Conservation (phyloP, 2,113 vertebrate species). For the Desmodus rotundus region DNA sequence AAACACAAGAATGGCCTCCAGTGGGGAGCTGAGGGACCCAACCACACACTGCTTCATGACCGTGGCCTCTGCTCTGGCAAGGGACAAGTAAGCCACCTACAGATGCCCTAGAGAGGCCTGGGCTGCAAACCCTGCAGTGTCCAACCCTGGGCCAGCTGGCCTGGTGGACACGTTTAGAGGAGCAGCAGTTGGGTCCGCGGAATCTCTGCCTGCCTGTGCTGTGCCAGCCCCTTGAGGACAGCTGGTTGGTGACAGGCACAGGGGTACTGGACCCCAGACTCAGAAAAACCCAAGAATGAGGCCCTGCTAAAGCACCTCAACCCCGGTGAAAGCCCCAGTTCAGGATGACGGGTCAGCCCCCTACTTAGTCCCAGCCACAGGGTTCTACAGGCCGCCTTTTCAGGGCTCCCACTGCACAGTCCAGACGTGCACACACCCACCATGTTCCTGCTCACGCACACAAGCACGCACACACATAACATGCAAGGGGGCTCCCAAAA, state of each 20-base stretch:
- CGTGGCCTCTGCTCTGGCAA: neutral
- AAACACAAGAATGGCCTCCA: neutral
- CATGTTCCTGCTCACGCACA: fast-evolving
- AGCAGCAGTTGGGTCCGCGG: constrained; percentile 35
- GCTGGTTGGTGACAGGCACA: fast-evolving
- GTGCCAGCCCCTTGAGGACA: neutral
- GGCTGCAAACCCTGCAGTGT: constrained; percentile 2
- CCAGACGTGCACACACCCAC: neutral
- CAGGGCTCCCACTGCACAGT: neutral
- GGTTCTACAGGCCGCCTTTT: constrained; percentile 77
- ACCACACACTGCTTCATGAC: neutral
- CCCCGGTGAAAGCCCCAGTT: constrained; percentile 53
- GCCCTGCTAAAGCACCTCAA: constrained; percentile 45
- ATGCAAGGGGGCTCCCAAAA: no score
- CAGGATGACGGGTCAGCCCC: constrained; percentile 63
- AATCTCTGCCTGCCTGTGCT: neutral
- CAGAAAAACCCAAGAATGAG: neutral
- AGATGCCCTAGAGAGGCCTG: neutral
- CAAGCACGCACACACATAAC: fast-evolving
- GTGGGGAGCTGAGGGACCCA: neutral
- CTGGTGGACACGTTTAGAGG: neutral
- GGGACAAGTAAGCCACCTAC: neutral
- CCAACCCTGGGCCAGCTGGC: neutral
- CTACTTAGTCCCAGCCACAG: constrained; percentile 75
- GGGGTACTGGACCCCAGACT: neutral